A percentile compares a stretch with the other conserved stretches of the same genome.
These are phyloP conservation scores for Spilogale gracilis DNA, from an alignment of 2,113 vertebrate genomes.

Conservation along the genomic window DNA sequence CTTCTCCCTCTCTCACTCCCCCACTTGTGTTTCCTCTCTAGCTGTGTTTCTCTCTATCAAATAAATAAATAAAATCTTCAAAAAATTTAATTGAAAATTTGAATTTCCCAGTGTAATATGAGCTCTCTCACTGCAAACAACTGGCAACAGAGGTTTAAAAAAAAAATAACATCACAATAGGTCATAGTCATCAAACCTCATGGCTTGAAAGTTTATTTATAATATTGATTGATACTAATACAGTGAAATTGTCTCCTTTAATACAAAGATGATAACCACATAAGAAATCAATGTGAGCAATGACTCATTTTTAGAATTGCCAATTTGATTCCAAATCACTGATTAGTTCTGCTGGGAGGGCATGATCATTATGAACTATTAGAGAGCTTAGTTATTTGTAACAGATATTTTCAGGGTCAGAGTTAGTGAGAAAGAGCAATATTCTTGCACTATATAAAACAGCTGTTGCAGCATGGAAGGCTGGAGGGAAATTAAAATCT, in stretches of 20 bases:
- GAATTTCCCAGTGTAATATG: neutral
- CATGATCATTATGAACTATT: slow-evolving; percentile 75
- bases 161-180: slow-evolving; percentile 59
- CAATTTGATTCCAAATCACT: slow-evolving; percentile 75
- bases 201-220: slow-evolving; percentile 26
- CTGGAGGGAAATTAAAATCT: slow-evolving; percentile 28
- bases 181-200: slow-evolving; percentile 58
- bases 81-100: neutral
- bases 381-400: slow-evolving; percentile 63
- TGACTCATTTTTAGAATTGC: slow-evolving; percentile 78
- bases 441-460: neutral
- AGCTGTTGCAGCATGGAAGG: neutral
- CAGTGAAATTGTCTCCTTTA: slow-evolving; percentile 32
- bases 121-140: slow-evolving; percentile 46
- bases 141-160: neutral
- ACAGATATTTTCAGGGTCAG: slow-evolving; percentile 75
- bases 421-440: slow-evolving; percentile 44
- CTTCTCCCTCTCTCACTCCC: no score
- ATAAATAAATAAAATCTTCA: no score
- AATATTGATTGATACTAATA: slow-evolving; percentile 73
- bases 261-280: slow-evolving; percentile 43
- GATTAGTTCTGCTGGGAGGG: slow-evolving; percentile 77
- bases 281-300: slow-evolving; percentile 60
- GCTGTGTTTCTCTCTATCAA: no score
- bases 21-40: no score